Percentiles rank a stretch among this genome's conserved stretches.
These are phyloP conservation scores for Echeneis naucrates DNA, from an alignment of 2,797 vertebrate species.

Conservation along the genomic window DNA sequence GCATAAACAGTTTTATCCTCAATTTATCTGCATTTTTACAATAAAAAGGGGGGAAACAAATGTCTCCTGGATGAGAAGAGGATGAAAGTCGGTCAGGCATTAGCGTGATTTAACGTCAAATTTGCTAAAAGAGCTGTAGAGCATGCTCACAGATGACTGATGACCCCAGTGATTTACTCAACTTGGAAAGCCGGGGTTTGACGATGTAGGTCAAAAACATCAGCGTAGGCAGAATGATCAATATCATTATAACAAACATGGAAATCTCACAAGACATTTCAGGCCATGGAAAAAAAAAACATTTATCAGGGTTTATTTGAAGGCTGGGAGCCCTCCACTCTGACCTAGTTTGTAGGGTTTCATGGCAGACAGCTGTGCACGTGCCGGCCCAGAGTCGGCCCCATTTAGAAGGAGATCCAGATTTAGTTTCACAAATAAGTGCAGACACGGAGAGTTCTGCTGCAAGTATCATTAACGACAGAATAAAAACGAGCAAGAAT, in stretches of 20 bases:
- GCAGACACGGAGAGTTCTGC: conserved; percentile 5
- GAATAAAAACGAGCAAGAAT: neutral
- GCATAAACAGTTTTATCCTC: conserved; percentile 2
- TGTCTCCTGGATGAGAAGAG: conserved; percentile 15
- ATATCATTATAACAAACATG: conserved; percentile 73
- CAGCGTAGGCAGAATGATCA: conserved; percentile 67
- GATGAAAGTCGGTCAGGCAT: conserved; percentile 34
- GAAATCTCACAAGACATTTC: conserved; percentile 60
- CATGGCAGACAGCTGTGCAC: conserved; percentile 64
- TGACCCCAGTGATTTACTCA: conserved; percentile 53
- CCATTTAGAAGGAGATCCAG: conserved; percentile 39
- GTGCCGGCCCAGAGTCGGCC: conserved; percentile 46
- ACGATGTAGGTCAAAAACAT: conserved; percentile 46
- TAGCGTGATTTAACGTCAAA: conserved; percentile 57
- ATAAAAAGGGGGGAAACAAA: conserved; percentile 16
- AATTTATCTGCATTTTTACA: neutral
- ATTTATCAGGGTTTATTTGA: conserved; percentile 72
- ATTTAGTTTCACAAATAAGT: conserved; percentile 43
- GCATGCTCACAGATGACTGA: conserved; percentile 49
- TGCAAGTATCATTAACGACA: neutral
- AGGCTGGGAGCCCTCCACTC: conserved; percentile 66
- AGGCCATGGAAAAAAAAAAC: conserved; percentile 69
- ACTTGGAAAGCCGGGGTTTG: conserved; percentile 22
- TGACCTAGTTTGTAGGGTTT: conserved; percentile 75
- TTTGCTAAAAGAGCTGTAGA: conserved; percentile 42